Base-by-base conservation (phyloP, 2,797 vertebrate species). In the Natrix natrix region DNA sequence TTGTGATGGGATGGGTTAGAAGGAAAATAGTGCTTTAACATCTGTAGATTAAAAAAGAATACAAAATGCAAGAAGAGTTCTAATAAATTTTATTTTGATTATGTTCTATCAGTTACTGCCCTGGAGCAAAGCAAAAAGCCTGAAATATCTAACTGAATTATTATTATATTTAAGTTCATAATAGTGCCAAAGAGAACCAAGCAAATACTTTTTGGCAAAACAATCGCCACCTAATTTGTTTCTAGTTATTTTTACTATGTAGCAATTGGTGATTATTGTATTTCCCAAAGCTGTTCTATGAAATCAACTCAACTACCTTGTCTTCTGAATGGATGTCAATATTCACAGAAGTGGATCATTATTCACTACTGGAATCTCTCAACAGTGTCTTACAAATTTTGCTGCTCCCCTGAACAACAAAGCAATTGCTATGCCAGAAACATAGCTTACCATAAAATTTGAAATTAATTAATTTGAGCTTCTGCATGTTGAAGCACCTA, bases 181-280 rank as follows among this genome's bases (percentile, higher is more conserved):
- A 20, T 74, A 20, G 16, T 74, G 69, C 52, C 94, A 90, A 90
- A 66, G 55, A 37, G 60, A 54, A 94, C 86, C 92, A 87, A 91
- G 43, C 22, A 52, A 95, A 88, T 92, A 95, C 92, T 94, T 94
- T 91, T 48, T 96, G 57, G 7, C 1, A 63, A 28, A 74, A 78
- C 90, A 61, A 55, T 66, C 90, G 63, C 94, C 54, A 66, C 94
- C 28, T 90, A 69, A 60, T 22, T 57, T 90, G 94, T 91, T 95
- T 87, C 92, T 93, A 60, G 94, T 57, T 91, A 92, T 13, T 74
- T 87, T 92, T 86, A 66, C 92, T 28, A 48, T 43, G 14, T 88
- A 89, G 60, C 43, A 24, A 13, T 89, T 61, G 24, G 22, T 43
- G 66, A 6, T 16, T 69, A 69, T 32, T 32, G 66, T 69, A 69